A percentile compares a stretch with the other conserved stretches of the same genome.
Evolutionary conservation across 2,888 invertebrate species (phyloP).

Genomic region (Lucinisca nassula): DNA sequence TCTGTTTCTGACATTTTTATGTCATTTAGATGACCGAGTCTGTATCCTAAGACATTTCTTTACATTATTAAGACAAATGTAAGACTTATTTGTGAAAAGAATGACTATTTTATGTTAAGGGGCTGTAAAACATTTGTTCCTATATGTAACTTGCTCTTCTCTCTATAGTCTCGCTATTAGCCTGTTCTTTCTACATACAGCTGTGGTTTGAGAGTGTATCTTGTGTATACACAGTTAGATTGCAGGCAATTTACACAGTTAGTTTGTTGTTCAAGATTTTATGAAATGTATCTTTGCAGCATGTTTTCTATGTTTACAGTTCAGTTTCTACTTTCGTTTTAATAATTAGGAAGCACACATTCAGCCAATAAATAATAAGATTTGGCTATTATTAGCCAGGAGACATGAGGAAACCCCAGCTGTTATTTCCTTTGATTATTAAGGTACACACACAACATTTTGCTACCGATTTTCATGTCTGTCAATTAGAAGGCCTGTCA

Average conservation of each 20-base stretch:
- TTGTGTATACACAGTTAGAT: constrained; percentile 14
- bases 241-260: neutral
- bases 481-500: neutral
- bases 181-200: constrained; percentile 1
- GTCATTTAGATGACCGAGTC: too few species aligned
- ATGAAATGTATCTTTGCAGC: neutral
- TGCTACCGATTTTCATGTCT: constrained; percentile 16
- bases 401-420: constrained; percentile 59
- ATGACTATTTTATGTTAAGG: neutral
- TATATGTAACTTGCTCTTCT: neutral
- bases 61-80: too few species aligned
- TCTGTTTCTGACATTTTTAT: too few species aligned
- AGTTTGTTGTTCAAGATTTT: neutral
- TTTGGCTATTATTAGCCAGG: constrained; percentile 25
- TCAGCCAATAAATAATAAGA: constrained; percentile 25
- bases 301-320: constrained; percentile 8
- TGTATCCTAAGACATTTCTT: too few species aligned
- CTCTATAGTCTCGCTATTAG: neutral
- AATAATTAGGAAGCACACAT: constrained; percentile 19
- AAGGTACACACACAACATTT: constrained; percentile 16
- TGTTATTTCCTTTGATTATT: constrained; percentile 46
- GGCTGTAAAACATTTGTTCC: neutral
- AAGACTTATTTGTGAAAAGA: neutral
- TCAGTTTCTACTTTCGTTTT: constrained; percentile 19
- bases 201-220: neutral